These are phyloP conservation scores for Malurus melanocephalus DNA, from an alignment of 2,113 vertebrate species.

Conservation along the genomic window DNA sequence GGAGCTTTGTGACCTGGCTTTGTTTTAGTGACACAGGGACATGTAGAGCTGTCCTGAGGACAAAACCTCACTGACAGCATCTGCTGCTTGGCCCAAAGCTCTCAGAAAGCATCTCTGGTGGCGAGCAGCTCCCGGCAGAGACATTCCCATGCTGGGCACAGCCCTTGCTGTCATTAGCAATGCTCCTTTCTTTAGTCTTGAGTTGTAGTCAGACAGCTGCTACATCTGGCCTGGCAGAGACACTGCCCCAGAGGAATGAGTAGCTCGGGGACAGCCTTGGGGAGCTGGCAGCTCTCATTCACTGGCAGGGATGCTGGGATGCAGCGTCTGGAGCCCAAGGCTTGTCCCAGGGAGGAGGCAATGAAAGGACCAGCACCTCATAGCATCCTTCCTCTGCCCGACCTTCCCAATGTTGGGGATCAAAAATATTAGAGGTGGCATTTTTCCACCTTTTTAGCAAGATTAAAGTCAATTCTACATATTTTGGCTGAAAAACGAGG, in stretches of 20 bases:
- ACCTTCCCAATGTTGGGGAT: rapidly evolving
- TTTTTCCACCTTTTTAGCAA: neutral
- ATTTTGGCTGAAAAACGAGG: neutral
- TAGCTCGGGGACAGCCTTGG: neutral
- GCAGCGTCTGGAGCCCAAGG: too few relatives aligned
- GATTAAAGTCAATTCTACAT: rapidly evolving
- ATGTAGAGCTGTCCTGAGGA: neutral
- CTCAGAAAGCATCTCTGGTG: neutral
- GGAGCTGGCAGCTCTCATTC: rapidly evolving
- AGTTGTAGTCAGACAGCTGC: neutral
- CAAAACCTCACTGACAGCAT: neutral
- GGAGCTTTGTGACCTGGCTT: rapidly evolving
- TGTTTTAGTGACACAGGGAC: neutral
- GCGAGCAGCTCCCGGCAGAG: neutral
- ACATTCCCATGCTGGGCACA: neutral
- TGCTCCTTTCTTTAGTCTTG: neutral
- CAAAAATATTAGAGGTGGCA: neutral
- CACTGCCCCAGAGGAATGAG: neutral
- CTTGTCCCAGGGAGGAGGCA: neutral
- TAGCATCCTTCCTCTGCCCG: neutral
- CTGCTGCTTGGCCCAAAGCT: neutral
- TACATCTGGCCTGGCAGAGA: neutral
- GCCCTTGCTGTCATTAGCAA: neutral
- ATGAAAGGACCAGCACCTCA: rapidly evolving
- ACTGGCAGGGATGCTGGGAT: neutral